Evolutionary conservation across 2,888 invertebrate genomes (phyloP).

Genomic region (Lepidonotus clava): DNA sequence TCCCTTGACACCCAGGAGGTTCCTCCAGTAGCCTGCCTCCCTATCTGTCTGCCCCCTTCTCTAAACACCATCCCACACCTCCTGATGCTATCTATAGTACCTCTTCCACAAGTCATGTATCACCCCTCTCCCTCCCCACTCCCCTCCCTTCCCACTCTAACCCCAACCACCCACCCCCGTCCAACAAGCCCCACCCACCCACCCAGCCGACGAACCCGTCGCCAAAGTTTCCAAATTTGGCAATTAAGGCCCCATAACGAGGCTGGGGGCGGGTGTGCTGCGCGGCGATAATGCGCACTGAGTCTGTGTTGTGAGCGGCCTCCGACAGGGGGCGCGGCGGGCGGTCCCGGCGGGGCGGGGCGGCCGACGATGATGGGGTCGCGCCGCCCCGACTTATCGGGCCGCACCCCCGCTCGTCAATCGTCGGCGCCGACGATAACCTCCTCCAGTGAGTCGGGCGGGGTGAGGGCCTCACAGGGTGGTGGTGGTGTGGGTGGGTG

Average conservation of each 20-base stretch:
- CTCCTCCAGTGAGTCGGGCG: too few species aligned
- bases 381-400: conserved; percentile 31
- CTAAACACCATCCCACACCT: conserved; percentile 14
- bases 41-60: too few species aligned
- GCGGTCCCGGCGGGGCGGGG: conserved; percentile 1
- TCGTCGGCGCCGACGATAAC: conserved; percentile 37
- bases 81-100: neutral
- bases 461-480: too few species aligned
- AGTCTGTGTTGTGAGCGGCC: neutral
- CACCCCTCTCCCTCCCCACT: neutral
- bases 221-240: conserved; percentile 44
- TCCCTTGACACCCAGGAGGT: too few species aligned
- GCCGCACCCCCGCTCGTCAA: conserved; percentile 8
- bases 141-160: neutral
- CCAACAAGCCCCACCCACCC: neutral
- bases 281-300: conserved; percentile 45
- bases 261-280: neutral
- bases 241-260: conserved; percentile 46
- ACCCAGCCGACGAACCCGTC: neutral
- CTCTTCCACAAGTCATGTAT: neutral
- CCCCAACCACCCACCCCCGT: neutral
- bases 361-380: conserved; percentile 48
- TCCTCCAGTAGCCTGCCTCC: too few species aligned
- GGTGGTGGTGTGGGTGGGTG: too few species aligned
- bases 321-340: conserved; percentile 2